Evolutionary conservation across 2,888 invertebrate genomes (phyloP), one percentile per base, ranked within the genome.

Genomic region (Xestia ashworthii): DNA sequence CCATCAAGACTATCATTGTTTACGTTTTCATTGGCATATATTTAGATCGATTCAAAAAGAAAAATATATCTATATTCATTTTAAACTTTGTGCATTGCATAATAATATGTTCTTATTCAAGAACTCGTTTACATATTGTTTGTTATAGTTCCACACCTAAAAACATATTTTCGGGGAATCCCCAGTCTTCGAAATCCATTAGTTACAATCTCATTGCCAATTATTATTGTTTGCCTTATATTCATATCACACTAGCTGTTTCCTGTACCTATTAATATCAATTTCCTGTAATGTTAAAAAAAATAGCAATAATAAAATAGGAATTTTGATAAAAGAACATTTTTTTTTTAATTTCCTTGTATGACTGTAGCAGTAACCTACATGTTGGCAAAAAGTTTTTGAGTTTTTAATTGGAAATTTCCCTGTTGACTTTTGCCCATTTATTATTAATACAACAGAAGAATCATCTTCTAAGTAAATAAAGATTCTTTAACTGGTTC

Each of bases 1-100:
- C 14, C 9, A 53, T 22, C 0, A 25, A 32, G 62, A 72, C 38
- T 72, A 68, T 73, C 62, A 66, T 78, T 82, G 66, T 90, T 90
- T 84, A 82, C 53, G 46, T 76, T 32, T 75, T 60, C 4, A 16
- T 11, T 11, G 4, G 41, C 6, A 41, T 50, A 50, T 62, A 14
- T 41, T 48, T 19, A 38, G 0, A 46, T 32, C 6, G 0, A 32
- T 55, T 62, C 19, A 25, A 46, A 32, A 32, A 32, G 32, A 32
- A 32, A 32, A 2, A 32, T 32, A 32, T 3, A 32, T 2, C 32
- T 32, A 32, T 32, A 50, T n/a, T 16, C 8, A 25, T 65, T 41
- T 3, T 19, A 44, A 32, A 32, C 8, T 11, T 11, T 3, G 5
- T 44, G 3, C 19, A 25, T 0, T 38, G 14, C 14, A 12, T 1